Conservation (phyloP, 2,113 vertebrate genomes). For the Apeltes quadracus region DNA sequence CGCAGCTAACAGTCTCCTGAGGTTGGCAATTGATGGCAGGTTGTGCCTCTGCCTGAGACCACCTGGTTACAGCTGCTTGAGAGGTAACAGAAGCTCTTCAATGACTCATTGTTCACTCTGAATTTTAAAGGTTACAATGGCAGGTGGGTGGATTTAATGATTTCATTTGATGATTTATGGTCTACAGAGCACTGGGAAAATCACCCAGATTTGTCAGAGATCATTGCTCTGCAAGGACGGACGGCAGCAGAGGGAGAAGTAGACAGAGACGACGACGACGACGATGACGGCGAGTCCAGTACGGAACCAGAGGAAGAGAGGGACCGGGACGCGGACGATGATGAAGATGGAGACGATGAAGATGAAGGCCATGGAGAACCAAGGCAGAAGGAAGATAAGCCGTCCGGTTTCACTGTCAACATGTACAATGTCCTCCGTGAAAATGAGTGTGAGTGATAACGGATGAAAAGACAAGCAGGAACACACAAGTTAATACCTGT, state of each 20-base stretch:
- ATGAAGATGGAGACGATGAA: slow-evolving; percentile 88
- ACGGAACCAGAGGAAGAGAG: slow-evolving; percentile 88
- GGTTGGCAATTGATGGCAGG: slow-evolving; percentile 87
- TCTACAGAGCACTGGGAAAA: slow-evolving; percentile 86
- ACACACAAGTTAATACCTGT: slow-evolving; percentile 19
- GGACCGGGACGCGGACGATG: slow-evolving; percentile 88
- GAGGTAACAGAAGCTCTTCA: slow-evolving; percentile 76
- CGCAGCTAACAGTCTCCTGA: slow-evolving; percentile 89
- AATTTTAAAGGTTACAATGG: slow-evolving; percentile 5
- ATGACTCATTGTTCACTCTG: slow-evolving; percentile 4
- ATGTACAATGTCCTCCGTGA: slow-evolving; percentile 86
- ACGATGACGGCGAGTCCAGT: slow-evolving; percentile 86
- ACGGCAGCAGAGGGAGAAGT: slow-evolving; percentile 62
- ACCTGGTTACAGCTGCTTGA: slow-evolving; percentile 83
- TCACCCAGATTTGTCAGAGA: slow-evolving; percentile 84
- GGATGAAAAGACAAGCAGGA: slow-evolving; percentile 17
- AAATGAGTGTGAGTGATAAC: slow-evolving; percentile 83
- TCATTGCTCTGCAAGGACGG: slow-evolving; percentile 82
- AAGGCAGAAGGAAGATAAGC: slow-evolving; percentile 44
- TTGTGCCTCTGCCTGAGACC: slow-evolving; percentile 87
- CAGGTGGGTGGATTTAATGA: background rate
- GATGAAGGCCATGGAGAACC: slow-evolving; percentile 63
- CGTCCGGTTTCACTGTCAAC: slow-evolving; percentile 77
- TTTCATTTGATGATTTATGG: slow-evolving; percentile 17
- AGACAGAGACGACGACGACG: slow-evolving; percentile 49